Evolutionary conservation across 2,113 vertebrate species (phyloP).

Genomic region (Platichthys flesus): DNA sequence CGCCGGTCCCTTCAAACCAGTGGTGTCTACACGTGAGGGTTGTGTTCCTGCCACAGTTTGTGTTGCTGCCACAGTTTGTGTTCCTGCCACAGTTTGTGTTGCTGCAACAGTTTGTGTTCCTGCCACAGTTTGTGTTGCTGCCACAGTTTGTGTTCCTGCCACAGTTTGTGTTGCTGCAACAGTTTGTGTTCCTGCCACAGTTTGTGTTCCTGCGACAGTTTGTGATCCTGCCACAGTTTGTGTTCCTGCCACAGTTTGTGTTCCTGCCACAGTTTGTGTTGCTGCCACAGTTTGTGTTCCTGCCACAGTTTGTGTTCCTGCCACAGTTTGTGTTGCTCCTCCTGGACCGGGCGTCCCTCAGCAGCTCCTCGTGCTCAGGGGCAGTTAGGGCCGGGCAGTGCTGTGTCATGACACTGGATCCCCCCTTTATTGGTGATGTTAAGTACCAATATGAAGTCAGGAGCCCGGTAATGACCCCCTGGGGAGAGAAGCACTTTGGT

Average conservation of each 20-base stretch:
- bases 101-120: no score
- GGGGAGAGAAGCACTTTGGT: conserved; percentile 66
- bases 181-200: neutral
- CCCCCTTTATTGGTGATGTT: conserved; percentile 78
- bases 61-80: no score
- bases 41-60: neutral
- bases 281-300: no score
- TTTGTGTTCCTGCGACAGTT: no score
- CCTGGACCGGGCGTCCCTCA: conserved; percentile 41
- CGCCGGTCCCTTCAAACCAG: no score
- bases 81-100: no score
- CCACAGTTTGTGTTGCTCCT: no score
- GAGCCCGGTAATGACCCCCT: conserved; percentile 70
- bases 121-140: neutral
- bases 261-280: no score
- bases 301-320: neutral
- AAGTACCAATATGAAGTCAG: conserved; percentile 77
- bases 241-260: no score
- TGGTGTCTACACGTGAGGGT: no score
- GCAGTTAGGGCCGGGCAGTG: conserved; percentile 40
- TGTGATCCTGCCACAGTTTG: neutral
- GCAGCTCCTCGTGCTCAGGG: conserved; percentile 41
- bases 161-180: no score
- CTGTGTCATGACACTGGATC: conserved; percentile 66
- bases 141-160: no score